Conservation (phyloP, 2,797 vertebrate species). For the Aphelocoma californica region DNA sequence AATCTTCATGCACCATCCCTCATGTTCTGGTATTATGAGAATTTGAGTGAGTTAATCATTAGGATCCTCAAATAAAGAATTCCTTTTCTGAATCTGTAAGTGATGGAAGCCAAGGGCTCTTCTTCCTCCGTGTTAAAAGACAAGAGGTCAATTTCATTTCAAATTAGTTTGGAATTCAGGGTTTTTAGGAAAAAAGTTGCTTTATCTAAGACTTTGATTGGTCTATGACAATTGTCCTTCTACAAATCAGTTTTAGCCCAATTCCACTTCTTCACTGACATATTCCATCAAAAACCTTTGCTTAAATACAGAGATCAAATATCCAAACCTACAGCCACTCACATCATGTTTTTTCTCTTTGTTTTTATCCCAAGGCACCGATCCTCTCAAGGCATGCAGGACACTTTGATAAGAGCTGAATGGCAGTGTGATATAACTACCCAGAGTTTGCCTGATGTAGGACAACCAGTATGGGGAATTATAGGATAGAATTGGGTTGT, state of each 20-base stretch:
- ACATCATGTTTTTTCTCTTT: background rate
- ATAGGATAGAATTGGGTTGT: too few species aligned
- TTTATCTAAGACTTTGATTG: background rate
- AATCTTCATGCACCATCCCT: background rate
- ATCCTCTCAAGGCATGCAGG: background rate
- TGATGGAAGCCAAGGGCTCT: background rate
- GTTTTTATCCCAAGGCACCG: background rate
- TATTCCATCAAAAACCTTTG: background rate
- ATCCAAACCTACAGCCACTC: background rate
- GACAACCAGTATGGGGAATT: background rate
- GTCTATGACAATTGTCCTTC: background rate
- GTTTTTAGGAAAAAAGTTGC: background rate
- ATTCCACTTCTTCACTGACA: background rate
- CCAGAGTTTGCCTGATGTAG: background rate
- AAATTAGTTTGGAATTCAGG: background rate
- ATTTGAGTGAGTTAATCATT: background rate
- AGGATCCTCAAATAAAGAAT: background rate
- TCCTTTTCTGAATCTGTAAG: background rate
- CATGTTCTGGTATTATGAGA: background rate
- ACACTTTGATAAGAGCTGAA: background rate
- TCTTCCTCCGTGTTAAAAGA: background rate
- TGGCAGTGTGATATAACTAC: background rate
- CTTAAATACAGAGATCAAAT: background rate
- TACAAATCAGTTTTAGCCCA: background rate
- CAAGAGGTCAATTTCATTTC: background rate